Base-by-base conservation (phyloP, 53 echinoderm and acorn worm species). In the Astropecten irregularis region DNA sequence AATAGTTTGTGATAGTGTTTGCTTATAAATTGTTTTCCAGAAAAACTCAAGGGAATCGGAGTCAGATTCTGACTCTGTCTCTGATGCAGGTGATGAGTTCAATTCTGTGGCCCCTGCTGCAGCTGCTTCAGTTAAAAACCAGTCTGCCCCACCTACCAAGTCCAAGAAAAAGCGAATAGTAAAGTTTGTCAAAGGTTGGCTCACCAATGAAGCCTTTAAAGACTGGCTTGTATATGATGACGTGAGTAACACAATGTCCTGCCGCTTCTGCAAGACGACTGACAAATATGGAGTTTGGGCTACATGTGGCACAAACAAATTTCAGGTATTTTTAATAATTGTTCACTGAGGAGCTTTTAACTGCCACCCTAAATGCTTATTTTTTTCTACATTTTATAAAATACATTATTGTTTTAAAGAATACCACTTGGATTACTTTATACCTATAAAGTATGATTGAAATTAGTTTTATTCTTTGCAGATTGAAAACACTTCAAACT, bases 401-500 rank as follows among this genome's bases (percentile, higher is more conserved):
- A 32, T 2, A 35, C 30, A 16, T 64, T 64, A 10, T 32, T 15
- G 64, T 35, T 30, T 29, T 2, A 64, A 35, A 11, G 33, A 11
- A 64, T 29, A 53, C 53, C 16, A 64, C 28, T 28, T 15, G 29
- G 0, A 64, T 31, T 16, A 30, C 18, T 32, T 64, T 64, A n/a
- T n/a, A n/a, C n/a, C n/a, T n/a, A n/a, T n/a, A n/a, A n/a, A n/a
- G n/a, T n/a, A n/a, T n/a, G n/a, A n/a, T n/a, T 31, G 32, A 30
- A 16, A 32, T 37, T 31, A 3, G 8, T 33, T 14, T 33, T 30
- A 31, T 77, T 40, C 35, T 32, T 40, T 81, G 32, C 38, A 69
- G 70, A 70, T 38, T 50, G 23, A 69, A 83, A 69, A 68, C 49
- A 21, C 64, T 83, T 69, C 58, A 65, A 31, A 27, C 46, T 83